Conservation (phyloP, 2,888 invertebrate genomes). For the Oscheius sp. region DNA sequence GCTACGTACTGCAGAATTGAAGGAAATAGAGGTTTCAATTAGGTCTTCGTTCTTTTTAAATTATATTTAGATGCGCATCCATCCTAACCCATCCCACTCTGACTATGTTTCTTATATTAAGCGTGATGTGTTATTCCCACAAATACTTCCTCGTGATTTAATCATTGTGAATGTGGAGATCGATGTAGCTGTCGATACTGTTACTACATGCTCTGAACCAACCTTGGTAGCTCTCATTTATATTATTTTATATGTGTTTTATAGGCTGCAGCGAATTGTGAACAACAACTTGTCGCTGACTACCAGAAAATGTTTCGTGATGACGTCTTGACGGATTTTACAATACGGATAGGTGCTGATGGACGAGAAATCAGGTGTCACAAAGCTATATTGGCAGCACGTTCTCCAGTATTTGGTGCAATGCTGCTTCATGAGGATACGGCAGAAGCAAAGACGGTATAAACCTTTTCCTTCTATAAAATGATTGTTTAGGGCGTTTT, state of each 20-base stretch:
- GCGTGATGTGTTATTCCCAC: conserved; percentile 73
- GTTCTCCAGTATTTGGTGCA: conserved; percentile 71
- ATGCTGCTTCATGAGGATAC: conserved; percentile 72
- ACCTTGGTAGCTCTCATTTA: conserved; percentile 16
- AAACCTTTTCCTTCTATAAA: conserved; percentile 1
- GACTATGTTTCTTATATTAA: conserved; percentile 73
- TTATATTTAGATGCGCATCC: conserved; percentile 68
- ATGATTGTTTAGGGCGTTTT: conserved; percentile 52
- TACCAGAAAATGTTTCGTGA: conserved; percentile 68
- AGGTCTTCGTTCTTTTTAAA: neutral
- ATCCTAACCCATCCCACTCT: conserved; percentile 73
- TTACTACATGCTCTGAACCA: conserved; percentile 70
- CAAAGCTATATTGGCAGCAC: conserved; percentile 70
- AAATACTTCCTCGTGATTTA: conserved; percentile 72
- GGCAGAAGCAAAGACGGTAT: conserved; percentile 68
- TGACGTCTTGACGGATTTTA: conserved; percentile 69
- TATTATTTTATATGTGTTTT: no score
- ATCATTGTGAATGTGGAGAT: conserved; percentile 73
- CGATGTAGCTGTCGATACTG: conserved; percentile 73
- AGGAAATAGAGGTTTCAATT: conserved; percentile 70
- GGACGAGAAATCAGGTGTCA: conserved; percentile 66
- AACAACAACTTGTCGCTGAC: conserved; percentile 66
- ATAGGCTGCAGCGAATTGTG: conserved; percentile 43
- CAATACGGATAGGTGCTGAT: conserved; percentile 53
- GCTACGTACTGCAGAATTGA: conserved; percentile 70